A percentile compares a stretch with the other conserved stretches of the same genome.
These are phyloP conservation scores for Platanista minor DNA, from an alignment of 2,113 vertebrate genomes.

Conservation along the genomic window DNA sequence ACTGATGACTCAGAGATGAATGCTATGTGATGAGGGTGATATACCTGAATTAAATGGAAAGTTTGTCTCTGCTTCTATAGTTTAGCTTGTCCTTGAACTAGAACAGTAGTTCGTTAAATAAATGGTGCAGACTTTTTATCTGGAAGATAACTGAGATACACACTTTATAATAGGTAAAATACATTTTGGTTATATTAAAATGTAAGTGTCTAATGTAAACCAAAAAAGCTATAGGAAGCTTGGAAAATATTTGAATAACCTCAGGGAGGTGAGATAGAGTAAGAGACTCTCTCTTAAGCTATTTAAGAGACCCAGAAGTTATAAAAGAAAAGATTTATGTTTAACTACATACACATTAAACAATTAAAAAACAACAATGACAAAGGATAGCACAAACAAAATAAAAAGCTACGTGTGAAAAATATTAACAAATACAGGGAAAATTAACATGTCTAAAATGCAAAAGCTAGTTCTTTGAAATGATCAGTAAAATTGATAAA, in stretches of 20 bases:
- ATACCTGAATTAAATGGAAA: neutral
- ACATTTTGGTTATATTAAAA: neutral
- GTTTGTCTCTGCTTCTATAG: neutral
- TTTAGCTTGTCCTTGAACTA: neutral
- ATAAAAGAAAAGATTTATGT: neutral
- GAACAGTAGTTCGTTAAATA: neutral
- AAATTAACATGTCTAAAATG: neutral
- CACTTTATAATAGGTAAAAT: neutral
- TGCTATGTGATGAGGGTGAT: neutral
- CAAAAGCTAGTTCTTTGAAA: neutral
- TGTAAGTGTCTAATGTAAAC: neutral
- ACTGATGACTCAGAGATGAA: neutral
- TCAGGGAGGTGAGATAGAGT: neutral
- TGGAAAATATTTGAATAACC: neutral
- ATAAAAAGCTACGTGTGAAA: neutral
- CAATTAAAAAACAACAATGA: neutral
- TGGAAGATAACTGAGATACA: neutral
- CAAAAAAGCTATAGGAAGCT: neutral
- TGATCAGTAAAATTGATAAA: neutral
- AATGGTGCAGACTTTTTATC: neutral
- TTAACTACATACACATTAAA: neutral
- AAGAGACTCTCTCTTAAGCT: neutral
- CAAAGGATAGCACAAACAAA: neutral
- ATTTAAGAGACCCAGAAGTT: neutral
- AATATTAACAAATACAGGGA: neutral